Evolutionary conservation across 2,113 vertebrate species (phyloP).

Genomic region (Myrmecophaga tridactyla): DNA sequence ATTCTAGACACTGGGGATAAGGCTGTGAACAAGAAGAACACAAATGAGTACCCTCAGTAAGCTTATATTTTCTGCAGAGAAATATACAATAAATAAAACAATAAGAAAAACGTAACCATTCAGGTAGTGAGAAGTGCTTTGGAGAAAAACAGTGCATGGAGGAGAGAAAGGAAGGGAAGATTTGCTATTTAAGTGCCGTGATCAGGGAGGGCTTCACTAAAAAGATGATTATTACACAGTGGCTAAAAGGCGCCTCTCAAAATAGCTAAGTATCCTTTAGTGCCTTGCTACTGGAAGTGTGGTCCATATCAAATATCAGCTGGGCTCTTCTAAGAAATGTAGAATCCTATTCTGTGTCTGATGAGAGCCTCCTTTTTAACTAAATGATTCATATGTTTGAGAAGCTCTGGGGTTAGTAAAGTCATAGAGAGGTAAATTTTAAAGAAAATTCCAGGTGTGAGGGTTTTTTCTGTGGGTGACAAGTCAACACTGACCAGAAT

Average conservation of each 20-base stretch:
- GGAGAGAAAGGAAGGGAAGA: neutral
- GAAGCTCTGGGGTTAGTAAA: neutral
- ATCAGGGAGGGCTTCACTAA: neutral
- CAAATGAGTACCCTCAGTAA: neutral
- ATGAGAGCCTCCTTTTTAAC: neutral
- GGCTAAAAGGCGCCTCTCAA: neutral
- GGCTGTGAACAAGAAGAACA: neutral
- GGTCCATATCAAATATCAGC: rapidly evolving
- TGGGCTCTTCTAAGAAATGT: neutral
- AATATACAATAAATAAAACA: neutral
- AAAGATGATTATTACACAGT: neutral
- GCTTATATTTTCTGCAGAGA: neutral
- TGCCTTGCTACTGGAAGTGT: neutral
- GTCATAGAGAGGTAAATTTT: neutral
- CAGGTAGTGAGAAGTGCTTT: neutral
- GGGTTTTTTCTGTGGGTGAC: neutral
- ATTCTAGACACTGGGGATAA: neutral
- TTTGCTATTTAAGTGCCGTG: neutral
- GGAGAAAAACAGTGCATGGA: neutral
- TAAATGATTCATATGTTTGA: neutral
- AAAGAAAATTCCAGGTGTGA: neutral
- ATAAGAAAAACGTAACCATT: neutral
- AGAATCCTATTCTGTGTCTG: neutral
- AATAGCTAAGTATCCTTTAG: too few species aligned
- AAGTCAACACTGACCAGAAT: neutral